Evolutionary conservation across 2,888 invertebrate genomes (phyloP), one percentile per base, ranked within the genome.

Genomic region (Tuberolachnus salignus): DNA sequence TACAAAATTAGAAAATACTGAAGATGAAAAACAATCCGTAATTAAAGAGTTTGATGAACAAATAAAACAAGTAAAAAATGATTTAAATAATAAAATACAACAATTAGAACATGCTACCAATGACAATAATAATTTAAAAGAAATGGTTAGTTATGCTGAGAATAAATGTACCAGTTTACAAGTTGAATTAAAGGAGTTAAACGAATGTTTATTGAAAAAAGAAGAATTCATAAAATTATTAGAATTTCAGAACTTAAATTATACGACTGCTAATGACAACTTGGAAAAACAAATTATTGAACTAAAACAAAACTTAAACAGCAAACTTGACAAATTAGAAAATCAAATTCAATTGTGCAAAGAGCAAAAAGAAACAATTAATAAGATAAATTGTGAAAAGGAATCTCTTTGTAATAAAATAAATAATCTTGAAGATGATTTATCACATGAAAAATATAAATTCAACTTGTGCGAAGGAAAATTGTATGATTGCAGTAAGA

Each of bases 391-490:
- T n/a, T 4, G 34, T n/a, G 69, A 69, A 42, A 78, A 69, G n/a
- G 51, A 78, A 44, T 51, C 9, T 34, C 16, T 42, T 42, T n/a
- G 4, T 21, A 9, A 51, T 59, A 34, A 78, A 78, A 51, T 78
- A 21, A 69, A 61, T 49, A 49, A 16, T 6, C 49, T 78, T 13
- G 78, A 69, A 61, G 49, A 78, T 51, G n/a, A 8, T 42, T 23
- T 78, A 21, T 61, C 59, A 11, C 78, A 61, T 1, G 34, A 69
- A 9, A 69, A 78, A 42, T 67, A 67, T 6, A n/a, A 78, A 42
- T 78, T 69, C 13, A 78, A 69, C 46, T 57, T 69, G 14, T 69
- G 49, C 3, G 78, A 69, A 59, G 78, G 67, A 6, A 78, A 78
- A 61, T 42, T 78, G 13, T 69, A 69, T n/a, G 69, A 61, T 23